A percentile compares a stretch with the other conserved stretches of the same genome.
Evolutionary conservation across 2,888 invertebrate genomes (phyloP).

Genomic region (Cantharis rufa): DNA sequence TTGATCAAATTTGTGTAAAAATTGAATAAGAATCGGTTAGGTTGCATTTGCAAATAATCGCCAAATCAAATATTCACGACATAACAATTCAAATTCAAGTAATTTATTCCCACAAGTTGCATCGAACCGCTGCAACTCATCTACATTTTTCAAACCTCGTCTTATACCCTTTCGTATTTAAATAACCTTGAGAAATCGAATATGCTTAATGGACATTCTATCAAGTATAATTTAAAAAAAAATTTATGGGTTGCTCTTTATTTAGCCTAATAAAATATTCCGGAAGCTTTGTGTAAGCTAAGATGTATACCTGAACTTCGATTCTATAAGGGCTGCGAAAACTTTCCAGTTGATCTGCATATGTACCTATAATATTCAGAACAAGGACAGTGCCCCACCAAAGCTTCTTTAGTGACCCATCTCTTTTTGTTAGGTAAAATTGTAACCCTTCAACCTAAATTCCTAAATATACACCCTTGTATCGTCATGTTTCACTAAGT

Average conservation of each 20-base stretch:
- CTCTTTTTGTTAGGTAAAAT: constrained; percentile 36
- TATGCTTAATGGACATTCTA: constrained; percentile 55
- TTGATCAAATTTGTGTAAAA: constrained; percentile 31
- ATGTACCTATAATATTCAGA: constrained; percentile 18
- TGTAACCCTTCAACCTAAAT: constrained; percentile 29
- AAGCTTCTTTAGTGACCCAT: constrained; percentile 36
- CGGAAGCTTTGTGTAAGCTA: constrained; percentile 12
- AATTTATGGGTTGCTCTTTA: constrained; percentile 30
- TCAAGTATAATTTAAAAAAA: constrained; percentile 47
- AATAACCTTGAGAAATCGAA: constrained; percentile 54
- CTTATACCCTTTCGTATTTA: constrained; percentile 55
- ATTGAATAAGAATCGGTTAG: constrained; percentile 53
- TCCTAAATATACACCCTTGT: constrained; percentile 28
- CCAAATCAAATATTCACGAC: not conserved
- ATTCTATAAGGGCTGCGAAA: not conserved
- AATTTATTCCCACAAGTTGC: constrained; percentile 3
- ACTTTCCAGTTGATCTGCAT: constrained; percentile 15
- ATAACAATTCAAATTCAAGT: not conserved
- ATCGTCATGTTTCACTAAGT: constrained; percentile 27
- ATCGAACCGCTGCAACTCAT: constrained; percentile 47
- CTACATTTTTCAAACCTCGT: constrained; percentile 54
- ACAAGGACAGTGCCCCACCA: constrained; percentile 21
- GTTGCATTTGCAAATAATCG: constrained; percentile 41
- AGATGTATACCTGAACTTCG: constrained; percentile 15
- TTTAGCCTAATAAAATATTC: constrained; percentile 9